phyloP scores from a whole-genome alignment of 1,140 invertebrate genomes.

The Rhizoglyphus robini region DNA sequence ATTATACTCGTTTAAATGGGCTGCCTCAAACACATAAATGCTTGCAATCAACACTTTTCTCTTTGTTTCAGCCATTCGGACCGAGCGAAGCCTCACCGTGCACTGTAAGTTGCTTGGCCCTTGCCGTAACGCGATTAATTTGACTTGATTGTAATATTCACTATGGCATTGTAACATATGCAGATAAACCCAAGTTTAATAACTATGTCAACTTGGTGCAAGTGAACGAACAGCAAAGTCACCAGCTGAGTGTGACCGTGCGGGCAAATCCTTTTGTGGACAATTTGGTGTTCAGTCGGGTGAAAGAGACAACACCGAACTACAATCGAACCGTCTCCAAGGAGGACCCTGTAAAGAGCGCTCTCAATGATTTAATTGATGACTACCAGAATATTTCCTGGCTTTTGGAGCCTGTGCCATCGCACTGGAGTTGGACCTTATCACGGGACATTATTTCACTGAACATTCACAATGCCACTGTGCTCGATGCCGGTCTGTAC shows the following conservation, averaged over 20 bases:
- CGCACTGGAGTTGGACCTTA: not conserved
- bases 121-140: not conserved
- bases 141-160: not conserved
- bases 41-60: no score
- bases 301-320: not conserved
- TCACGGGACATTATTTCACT: not conserved
- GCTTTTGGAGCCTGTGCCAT: not conserved
- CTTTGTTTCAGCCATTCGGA: not conserved
- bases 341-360: not conserved
- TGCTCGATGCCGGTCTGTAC: not conserved
- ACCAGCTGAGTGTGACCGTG: slow-evolving; percentile 63
- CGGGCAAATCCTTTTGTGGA: slow-evolving; percentile 65
- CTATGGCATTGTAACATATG: not conserved
- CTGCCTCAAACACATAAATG: no score
- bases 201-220: slow-evolving; percentile 33
- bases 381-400: not conserved
- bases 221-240: slow-evolving; percentile 67
- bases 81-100: not conserved
- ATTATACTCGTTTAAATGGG: not conserved
- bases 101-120: not conserved
- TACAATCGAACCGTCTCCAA: not conserved
- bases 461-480: not conserved
- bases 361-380: not conserved
- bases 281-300: slow-evolving; percentile 62
- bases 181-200: slow-evolving; percentile 41